Base-by-base conservation (phyloP, 2,113 vertebrate genomes). In the Poeciliopsis turrubarensis region DNA sequence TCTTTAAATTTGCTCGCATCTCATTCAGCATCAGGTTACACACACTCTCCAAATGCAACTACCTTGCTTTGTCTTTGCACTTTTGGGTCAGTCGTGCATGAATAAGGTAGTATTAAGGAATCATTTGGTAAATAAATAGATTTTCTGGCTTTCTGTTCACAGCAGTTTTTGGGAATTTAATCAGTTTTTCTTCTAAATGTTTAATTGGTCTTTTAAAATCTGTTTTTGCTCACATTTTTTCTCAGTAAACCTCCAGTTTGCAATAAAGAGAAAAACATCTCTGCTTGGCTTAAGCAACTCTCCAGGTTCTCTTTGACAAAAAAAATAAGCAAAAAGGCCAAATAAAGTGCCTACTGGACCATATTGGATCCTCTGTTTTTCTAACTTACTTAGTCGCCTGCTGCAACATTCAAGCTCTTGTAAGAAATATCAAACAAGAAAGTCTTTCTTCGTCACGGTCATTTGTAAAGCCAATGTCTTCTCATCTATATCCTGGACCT, bases 151-250 rank as follows among this genome's bases (percentile, higher is more conserved):
- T 65, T 73, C 75, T 54, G 29, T 84, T 77, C 65, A 57, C 62
- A 26, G 22, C 64, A 72, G 64, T 29, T 5, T 5, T 57, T 77
- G 84, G 75, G 83, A 80, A 66, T 83, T 83, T 87, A 88, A 89
- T 86, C 83, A 82, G 75, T 77, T 82, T 67, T 84, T 78, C 65
- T 74, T 72, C 82, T 83, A 88, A 89, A 75, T 66, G 81, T 86
- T 89, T 78, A 86, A 87, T 89, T 37, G 34, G 34, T 37, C 10
- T 3, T 37, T 37, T 75, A 87, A 68, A 71, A 75, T 6, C 13
- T 30, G n/a, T 9, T 63, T 63, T 54, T 79, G 68, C 44, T 60
- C 41, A 39, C 54, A 39, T 41, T 79, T 72, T 29, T 34, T 70
- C 65, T 64, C 54, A 41, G 34, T 64, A 19, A 74, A 65, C 72